phyloP scores from a whole-genome alignment of 2,888 invertebrate genomes.

The Tenthredo mesomela region DNA sequence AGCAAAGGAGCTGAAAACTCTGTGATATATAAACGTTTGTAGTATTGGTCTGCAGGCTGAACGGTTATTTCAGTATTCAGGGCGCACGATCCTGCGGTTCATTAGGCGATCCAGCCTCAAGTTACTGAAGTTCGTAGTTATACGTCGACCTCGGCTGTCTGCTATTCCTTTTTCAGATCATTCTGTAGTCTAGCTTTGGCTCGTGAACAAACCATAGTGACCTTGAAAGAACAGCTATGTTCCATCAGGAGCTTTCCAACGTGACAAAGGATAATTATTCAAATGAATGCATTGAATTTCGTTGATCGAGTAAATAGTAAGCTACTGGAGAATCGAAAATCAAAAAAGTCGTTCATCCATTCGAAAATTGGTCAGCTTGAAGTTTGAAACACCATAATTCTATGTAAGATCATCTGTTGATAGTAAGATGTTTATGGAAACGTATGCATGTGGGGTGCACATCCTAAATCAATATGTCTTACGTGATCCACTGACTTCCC shows the following conservation, averaged over 20 bases:
- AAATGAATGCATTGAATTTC: neutral
- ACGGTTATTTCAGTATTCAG: slow-evolving; percentile 45
- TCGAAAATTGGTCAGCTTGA: no score
- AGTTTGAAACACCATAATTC: neutral
- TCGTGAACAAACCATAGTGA: neutral
- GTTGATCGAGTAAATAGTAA: neutral
- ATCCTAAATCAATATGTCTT: neutral
- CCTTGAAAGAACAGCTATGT: neutral
- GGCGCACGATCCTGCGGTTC: slow-evolving; percentile 34
- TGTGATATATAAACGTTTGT: slow-evolving; percentile 10
- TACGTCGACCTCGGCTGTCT: slow-evolving; percentile 12
- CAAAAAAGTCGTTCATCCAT: no score
- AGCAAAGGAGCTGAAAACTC: neutral
- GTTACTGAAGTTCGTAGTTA: slow-evolving; percentile 25
- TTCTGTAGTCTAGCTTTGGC: neutral
- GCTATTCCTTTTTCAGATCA: neutral
- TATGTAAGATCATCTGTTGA: neutral
- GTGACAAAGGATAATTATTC: neutral
- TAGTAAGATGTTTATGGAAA: neutral
- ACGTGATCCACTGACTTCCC: neutral
- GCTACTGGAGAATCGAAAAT: no score
- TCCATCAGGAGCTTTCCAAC: neutral
- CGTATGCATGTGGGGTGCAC: neutral
- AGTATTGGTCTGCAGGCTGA: slow-evolving; percentile 1
- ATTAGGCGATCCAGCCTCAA: slow-evolving; percentile 39